Percentiles rank a stretch among this genome's conserved stretches.
These are phyloP conservation scores for Eptatretus atami DNA, from an alignment of 2,797 vertebrate genomes.

Conservation along the genomic window DNA sequence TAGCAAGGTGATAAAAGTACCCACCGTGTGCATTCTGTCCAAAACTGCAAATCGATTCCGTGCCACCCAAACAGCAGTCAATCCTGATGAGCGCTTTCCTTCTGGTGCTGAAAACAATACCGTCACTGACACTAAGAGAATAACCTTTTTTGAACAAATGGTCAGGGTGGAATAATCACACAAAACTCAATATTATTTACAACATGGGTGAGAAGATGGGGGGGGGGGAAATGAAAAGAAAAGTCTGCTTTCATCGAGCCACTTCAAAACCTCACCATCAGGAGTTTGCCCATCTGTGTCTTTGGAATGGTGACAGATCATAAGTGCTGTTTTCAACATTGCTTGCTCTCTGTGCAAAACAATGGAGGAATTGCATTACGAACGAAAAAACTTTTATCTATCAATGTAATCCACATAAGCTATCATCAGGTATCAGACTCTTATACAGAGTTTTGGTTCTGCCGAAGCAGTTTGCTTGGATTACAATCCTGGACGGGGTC, in stretches of 20 bases:
- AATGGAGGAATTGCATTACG: neutral
- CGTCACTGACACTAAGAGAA: neutral
- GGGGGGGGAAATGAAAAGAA: slow-evolving; percentile 8
- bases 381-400: neutral
- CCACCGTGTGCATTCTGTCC: slow-evolving; percentile 83
- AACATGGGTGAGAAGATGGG: slow-evolving; percentile 8
- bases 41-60: slow-evolving; percentile 73
- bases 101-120: slow-evolving; percentile 38
- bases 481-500: no score
- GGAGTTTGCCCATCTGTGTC: slow-evolving; percentile 84
- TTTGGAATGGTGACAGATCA: slow-evolving; percentile 52
- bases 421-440: no score
- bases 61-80: slow-evolving; percentile 85
- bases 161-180: no score
- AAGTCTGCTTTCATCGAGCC: slow-evolving; percentile 9
- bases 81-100: slow-evolving; percentile 72
- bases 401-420: no score
- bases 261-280: slow-evolving; percentile 22
- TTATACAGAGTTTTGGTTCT: no score
- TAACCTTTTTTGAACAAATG: no score
- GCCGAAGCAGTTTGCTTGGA: no score
- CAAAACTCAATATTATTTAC: slow-evolving; percentile 2
- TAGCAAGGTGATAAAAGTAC: slow-evolving; percentile 9
- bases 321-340: slow-evolving; percentile 95
- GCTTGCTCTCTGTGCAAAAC: slow-evolving; percentile 32